phyloP scores from a whole-genome alignment of 1,140 invertebrate genomes.

The Hycleus phaleratus region DNA sequence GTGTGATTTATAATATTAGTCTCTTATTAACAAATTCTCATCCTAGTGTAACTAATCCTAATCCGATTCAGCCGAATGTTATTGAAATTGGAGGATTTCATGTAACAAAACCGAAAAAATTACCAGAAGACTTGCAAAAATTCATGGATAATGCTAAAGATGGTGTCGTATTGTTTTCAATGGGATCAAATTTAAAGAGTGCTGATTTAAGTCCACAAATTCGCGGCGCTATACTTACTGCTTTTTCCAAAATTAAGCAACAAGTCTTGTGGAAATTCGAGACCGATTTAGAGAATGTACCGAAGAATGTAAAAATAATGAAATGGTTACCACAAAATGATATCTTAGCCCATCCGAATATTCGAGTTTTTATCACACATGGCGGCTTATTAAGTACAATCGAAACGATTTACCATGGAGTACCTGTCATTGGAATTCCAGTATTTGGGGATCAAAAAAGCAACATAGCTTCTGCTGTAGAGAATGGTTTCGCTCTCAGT shows the following conservation, averaged over 20 bases:
- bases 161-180: constrained; percentile 45
- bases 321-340: constrained; percentile 54
- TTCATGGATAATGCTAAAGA: constrained; percentile 41
- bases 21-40: constrained; percentile 22
- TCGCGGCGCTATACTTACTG: constrained; percentile 38
- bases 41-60: constrained; percentile 22
- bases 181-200: constrained; percentile 43
- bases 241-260: constrained; percentile 43
- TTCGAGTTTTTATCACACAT: constrained; percentile 30
- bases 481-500: constrained; percentile 19
- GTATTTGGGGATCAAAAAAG: constrained; percentile 35
- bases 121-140: constrained; percentile 43
- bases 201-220: constrained; percentile 37
- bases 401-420: constrained; percentile 45
- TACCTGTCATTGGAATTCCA: constrained; percentile 45
- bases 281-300: constrained; percentile 40
- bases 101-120: constrained; percentile 34
- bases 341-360: constrained; percentile 41
- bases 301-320: constrained; percentile 42
- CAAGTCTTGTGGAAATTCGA: constrained; percentile 49
- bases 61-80: constrained; percentile 42
- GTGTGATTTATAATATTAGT: constrained; percentile 11
- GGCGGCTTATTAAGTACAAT: constrained; percentile 27
- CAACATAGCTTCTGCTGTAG: constrained; percentile 29
- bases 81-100: constrained; percentile 37